phyloP scores from a whole-genome alignment of 1,140 invertebrate species.

The Drosophila pectinifera region DNA sequence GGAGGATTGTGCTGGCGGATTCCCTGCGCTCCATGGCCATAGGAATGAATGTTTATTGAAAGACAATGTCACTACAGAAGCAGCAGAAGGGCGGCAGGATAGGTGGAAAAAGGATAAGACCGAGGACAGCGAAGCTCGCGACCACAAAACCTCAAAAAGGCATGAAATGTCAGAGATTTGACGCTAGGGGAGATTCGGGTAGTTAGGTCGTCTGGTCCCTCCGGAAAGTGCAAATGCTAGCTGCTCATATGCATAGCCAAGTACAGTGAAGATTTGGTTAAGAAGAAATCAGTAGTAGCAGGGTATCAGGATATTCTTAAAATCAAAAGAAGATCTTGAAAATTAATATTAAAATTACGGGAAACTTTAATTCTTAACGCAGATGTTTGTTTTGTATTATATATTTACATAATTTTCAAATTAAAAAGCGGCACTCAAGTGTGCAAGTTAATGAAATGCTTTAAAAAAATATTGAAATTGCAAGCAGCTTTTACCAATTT shows the following conservation, averaged over 20 bases:
- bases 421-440: background rate
- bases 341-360: too few relatives aligned
- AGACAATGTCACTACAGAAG: conserved; percentile 54
- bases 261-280: conserved; percentile 23
- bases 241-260: conserved; percentile 71
- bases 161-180: conserved; percentile 68
- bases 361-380: background rate
- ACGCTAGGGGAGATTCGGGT: conserved; percentile 37
- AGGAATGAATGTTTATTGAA: conserved; percentile 62
- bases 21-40: conserved; percentile 12
- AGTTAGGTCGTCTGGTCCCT: conserved; percentile 33
- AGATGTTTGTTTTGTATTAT: background rate
- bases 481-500: too few relatives aligned
- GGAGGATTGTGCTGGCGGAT: conserved; percentile 38
- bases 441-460: too few relatives aligned
- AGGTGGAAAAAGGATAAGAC: conserved; percentile 3
- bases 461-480: too few relatives aligned
- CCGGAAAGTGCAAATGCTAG: conserved; percentile 36
- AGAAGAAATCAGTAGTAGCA: background rate
- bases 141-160: conserved; percentile 62
- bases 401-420: background rate
- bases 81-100: conserved; percentile 7
- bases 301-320: too few relatives aligned
- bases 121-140: conserved; percentile 39
- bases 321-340: too few relatives aligned